Conservation (phyloP, 2,888 invertebrate genomes). For the Cephus nigrinus region DNA sequence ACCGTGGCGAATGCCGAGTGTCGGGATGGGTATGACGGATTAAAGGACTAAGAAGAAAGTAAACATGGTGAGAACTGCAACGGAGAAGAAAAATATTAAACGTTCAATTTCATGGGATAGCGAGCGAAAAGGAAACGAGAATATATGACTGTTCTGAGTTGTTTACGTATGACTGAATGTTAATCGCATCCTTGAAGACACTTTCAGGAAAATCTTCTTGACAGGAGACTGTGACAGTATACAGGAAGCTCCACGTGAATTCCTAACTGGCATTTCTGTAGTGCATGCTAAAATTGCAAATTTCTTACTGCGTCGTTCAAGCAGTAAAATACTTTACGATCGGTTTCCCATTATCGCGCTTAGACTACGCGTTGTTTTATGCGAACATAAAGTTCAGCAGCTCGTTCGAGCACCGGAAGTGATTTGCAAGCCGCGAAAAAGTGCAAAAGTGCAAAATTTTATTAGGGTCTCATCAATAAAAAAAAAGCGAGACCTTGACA, state of each 20-base stretch:
- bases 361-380: conserved; percentile 24
- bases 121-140: neutral
- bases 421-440: neutral
- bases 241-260: neutral
- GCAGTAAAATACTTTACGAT: conserved; percentile 30
- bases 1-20: neutral
- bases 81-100: neutral
- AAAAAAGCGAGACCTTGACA: neutral
- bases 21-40: neutral
- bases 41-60: neutral
- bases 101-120: too few relatives aligned
- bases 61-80: neutral
- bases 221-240: neutral
- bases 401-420: conserved; percentile 9
- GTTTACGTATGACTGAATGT: neutral
- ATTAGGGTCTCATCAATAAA: neutral
- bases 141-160: neutral
- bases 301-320: conserved; percentile 28
- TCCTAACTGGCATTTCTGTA: neutral
- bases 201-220: neutral
- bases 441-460: neutral
- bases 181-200: neutral
- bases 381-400: conserved; percentile 27
- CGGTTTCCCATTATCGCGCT: conserved; percentile 20
- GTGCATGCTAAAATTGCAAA: conserved; percentile 24